These are phyloP conservation scores for Cardiocondyla obscurior DNA, from an alignment of 1,140 invertebrate species.

Conservation along the genomic window DNA sequence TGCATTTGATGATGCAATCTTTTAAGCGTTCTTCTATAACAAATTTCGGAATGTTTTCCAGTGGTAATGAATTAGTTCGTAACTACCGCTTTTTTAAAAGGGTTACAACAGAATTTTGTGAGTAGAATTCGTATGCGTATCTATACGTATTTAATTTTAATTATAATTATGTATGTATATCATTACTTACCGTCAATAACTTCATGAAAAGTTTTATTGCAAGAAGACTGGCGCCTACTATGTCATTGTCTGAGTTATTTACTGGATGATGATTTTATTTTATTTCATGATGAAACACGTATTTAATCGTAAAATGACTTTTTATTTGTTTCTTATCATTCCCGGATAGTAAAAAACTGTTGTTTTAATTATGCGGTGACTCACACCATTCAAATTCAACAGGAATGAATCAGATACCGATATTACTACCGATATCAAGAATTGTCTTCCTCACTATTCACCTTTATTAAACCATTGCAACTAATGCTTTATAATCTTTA, in stretches of 20 bases:
- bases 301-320: background rate
- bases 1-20: constrained; percentile 13
- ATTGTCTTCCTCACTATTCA: background rate
- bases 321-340: background rate
- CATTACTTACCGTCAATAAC: background rate
- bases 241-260: no score
- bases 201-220: background rate
- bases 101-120: constrained; percentile 8
- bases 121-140: background rate
- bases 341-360: background rate
- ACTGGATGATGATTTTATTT: background rate
- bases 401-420: background rate
- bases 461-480: background rate
- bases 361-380: background rate
- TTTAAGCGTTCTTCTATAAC: background rate
- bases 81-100: background rate
- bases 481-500: constrained; percentile 1
- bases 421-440: background rate
- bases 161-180: no score
- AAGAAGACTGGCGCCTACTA: background rate
- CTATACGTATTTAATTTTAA: no score
- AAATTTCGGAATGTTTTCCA: background rate
- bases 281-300: background rate
- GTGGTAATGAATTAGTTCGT: constrained; percentile 2
- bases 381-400: background rate